Percentiles rank a stretch among this genome's conserved stretches.
Evolutionary conservation across 2,113 vertebrate genomes (phyloP).

Genomic region (Sphyrna mokarran): DNA sequence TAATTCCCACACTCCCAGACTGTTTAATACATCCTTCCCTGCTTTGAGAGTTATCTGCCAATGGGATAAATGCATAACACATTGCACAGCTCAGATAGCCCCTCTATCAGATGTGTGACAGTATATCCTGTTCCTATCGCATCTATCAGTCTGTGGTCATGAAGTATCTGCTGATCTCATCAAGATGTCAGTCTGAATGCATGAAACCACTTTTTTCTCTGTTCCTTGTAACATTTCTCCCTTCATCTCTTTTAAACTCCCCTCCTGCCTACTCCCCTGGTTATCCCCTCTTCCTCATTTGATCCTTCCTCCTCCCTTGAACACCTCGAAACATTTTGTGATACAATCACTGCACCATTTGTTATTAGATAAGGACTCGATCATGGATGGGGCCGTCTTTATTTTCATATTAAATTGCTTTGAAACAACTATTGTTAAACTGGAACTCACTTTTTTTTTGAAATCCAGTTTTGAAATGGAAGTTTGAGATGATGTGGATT

Average conservation of each 20-base stretch:
- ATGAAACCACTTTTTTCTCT: not conserved
- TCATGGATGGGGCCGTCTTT: not conserved
- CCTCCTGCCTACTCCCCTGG: not conserved
- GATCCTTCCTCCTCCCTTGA: not conserved
- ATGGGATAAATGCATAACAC: not conserved
- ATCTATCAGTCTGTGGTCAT: not conserved
- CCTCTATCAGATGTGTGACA: not conserved
- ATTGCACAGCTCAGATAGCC: not conserved
- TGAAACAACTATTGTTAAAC: not conserved
- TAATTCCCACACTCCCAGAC: not conserved
- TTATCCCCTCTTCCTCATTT: not conserved
- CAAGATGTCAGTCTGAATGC: not conserved
- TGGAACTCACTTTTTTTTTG: not conserved
- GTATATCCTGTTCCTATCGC: not conserved
- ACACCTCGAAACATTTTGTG: not conserved
- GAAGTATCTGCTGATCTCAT: not conserved
- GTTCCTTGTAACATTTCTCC: not conserved
- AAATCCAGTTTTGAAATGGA: not conserved
- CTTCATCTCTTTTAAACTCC: not conserved
- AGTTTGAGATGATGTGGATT: not conserved
- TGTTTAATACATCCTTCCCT: not conserved
- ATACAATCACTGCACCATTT: not conserved
- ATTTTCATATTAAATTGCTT: not conserved
- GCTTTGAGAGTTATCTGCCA: not conserved
- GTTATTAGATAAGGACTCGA: too few relatives aligned